Percentiles rank a stretch among this genome's conserved stretches.
These are phyloP conservation scores for Steromphala cineraria DNA, from an alignment of 2,888 invertebrate species.

Conservation along the genomic window DNA sequence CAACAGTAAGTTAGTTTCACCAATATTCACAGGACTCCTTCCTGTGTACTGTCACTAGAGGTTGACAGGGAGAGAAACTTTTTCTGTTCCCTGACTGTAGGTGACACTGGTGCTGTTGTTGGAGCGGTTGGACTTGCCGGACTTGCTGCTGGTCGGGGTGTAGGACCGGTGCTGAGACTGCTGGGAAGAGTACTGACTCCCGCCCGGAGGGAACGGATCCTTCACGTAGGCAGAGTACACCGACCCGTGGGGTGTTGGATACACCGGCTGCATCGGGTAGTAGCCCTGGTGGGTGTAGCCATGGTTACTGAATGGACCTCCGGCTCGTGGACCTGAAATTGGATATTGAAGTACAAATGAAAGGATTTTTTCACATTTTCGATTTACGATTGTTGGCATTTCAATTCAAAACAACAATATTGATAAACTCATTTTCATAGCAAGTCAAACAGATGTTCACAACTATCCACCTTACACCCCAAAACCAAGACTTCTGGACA, in stretches of 20 bases:
- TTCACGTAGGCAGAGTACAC: slow-evolving; percentile 59
- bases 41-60: slow-evolving; percentile 45
- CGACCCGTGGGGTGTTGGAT: slow-evolving; percentile 52
- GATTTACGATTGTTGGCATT: too few relatives aligned
- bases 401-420: too few relatives aligned
- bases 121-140: slow-evolving; percentile 67
- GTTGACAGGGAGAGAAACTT: slow-evolving; percentile 67
- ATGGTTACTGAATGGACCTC: slow-evolving; percentile 58
- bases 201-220: slow-evolving; percentile 48
- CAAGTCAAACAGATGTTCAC: too few relatives aligned
- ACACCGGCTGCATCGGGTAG: slow-evolving; percentile 70
- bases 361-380: too few relatives aligned
- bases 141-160: slow-evolving; percentile 71
- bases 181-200: slow-evolving; percentile 63
- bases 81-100: slow-evolving; percentile 67
- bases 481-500: too few relatives aligned
- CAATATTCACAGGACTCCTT: too few relatives aligned
- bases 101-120: slow-evolving; percentile 66
- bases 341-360: too few relatives aligned
- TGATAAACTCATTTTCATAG: too few relatives aligned
- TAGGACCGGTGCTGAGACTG: slow-evolving; percentile 69
- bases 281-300: slow-evolving; percentile 66
- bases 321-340: slow-evolving; percentile 31
- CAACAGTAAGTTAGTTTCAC: too few relatives aligned
- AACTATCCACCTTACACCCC: too few relatives aligned